Evolutionary conservation across 2,113 vertebrate genomes (phyloP), one percentile per base, ranked within the genome.

Genomic region (Parus major): DNA sequence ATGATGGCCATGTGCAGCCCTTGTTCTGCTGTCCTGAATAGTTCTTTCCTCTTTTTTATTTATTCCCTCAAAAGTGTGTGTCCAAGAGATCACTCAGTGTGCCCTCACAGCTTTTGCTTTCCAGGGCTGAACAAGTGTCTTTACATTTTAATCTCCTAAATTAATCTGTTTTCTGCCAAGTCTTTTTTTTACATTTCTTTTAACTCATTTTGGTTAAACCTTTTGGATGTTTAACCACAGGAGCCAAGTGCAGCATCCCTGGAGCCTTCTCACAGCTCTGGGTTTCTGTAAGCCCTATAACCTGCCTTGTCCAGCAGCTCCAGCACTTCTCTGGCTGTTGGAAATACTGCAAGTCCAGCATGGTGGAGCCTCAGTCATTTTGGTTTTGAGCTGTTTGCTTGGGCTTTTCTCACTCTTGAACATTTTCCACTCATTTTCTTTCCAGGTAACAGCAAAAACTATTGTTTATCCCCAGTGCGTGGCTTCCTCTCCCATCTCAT

Each of bases 21-120:
- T 94, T 95, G 88, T 90, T 88, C 82, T 86, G 64, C 27, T 64
- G 47, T 15, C 56, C 28, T 93, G 50, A 96, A 94, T 87, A 71
- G 57, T 44, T 81, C 68, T 59, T 83, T 41, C 39, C 76, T 16
- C 52, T 42, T 36, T 70, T 70, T 76, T 63, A 28, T 77, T 63
- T 90, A 35, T 14, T 15, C 47, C 24, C 35, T n/a, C 19, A 56
- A 7, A 63, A 5, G 11, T 35, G 21, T 68, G 66, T 73, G 79
- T 68, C 70, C 49, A 23, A 56, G 82, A 49, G 63, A 88, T 88
- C 71, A 23, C 76, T 36, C 57, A 9, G 33, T 35, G 56, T 80
- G 78, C 39, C 46, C 75, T 94, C 71, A 25, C 79, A 35, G 57
- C 82, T 70, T 78, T 85, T 84, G 39, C 88, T 80, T 19, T 31